phyloP scores from a whole-genome alignment of 2,113 vertebrate genomes.

The Paralichthys olivaceus region DNA sequence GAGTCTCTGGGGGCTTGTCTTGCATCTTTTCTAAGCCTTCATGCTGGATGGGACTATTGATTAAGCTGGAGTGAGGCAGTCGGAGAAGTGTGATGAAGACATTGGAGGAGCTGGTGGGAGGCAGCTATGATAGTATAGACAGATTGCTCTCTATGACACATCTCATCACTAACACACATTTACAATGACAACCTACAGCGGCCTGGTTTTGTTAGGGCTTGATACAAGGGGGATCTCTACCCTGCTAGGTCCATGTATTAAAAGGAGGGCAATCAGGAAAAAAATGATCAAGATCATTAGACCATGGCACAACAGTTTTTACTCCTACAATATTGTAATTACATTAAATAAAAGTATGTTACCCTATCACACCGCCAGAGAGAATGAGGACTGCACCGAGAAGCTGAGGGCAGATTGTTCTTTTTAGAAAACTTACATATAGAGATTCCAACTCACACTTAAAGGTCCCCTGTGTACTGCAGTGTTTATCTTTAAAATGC shows the following conservation, averaged over 20 bases:
- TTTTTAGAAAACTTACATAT: neutral
- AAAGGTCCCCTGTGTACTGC: neutral
- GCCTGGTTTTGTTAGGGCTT: neutral
- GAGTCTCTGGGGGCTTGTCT: slow-evolving; percentile 46
- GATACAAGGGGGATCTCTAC: neutral
- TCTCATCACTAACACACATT: slow-evolving; percentile 18
- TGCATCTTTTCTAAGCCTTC: slow-evolving; percentile 50
- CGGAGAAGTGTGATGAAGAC: neutral
- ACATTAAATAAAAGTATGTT: neutral
- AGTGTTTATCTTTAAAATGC: neutral
- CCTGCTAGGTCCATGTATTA: neutral
- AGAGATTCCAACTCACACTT: neutral
- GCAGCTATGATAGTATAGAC: slow-evolving; percentile 23
- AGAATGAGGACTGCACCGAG: neutral
- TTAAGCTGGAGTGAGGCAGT: slow-evolving; percentile 48
- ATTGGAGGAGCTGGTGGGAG: slow-evolving; percentile 22
- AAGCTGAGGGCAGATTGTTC: neutral
- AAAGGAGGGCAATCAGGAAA: neutral
- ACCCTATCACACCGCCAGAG: neutral
- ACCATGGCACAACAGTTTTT: neutral
- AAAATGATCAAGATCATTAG: neutral
- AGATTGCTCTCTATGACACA: neutral
- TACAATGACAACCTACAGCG: slow-evolving; percentile 1
- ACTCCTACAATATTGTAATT: neutral
- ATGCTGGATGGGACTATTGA: slow-evolving; percentile 66